These are phyloP conservation scores for Tetragnatha versicolor DNA, from an alignment of 1,140 invertebrate species.

Conservation along the genomic window DNA sequence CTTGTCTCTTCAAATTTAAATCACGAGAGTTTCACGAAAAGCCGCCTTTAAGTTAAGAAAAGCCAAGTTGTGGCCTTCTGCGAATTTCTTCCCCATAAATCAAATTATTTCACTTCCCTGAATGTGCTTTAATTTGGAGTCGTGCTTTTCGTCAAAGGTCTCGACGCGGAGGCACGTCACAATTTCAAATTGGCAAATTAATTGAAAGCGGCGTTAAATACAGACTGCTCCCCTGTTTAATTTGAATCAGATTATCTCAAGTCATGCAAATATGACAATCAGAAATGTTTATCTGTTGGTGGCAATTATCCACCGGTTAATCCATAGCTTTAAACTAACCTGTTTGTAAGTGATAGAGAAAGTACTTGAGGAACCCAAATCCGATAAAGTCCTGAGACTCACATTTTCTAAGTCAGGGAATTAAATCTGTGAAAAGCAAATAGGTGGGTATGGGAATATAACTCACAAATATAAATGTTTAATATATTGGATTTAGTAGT, in stretches of 20 bases:
- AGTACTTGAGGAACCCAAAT: background rate
- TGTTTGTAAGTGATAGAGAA: slow-evolving; percentile 9
- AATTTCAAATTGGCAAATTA: slow-evolving; percentile 16
- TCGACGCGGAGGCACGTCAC: background rate
- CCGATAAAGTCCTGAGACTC: background rate
- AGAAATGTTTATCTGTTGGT: slow-evolving; percentile 19
- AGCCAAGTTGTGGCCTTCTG: no score
- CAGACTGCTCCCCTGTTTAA: slow-evolving; percentile 22
- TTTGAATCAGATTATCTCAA: slow-evolving; percentile 24
- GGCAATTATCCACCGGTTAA: slow-evolving; percentile 19
- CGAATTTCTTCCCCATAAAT: no score
- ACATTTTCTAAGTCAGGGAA: no score
- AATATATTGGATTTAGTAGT: no score
- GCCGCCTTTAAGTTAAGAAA: no score
- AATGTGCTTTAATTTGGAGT: no score
- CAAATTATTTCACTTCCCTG: no score
- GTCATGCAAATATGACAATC: slow-evolving; percentile 24
- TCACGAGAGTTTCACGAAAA: no score
- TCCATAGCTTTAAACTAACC: slow-evolving; percentile 12
- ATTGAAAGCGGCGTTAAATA: slow-evolving; percentile 16
- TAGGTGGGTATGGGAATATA: no score
- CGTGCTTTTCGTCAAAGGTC: background rate
- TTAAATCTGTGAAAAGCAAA: no score
- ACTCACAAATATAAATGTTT: no score
- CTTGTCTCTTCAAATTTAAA: no score